These are phyloP conservation scores for Euplexia lucipara DNA, from an alignment of 2,888 invertebrate genomes.

Conservation along the genomic window DNA sequence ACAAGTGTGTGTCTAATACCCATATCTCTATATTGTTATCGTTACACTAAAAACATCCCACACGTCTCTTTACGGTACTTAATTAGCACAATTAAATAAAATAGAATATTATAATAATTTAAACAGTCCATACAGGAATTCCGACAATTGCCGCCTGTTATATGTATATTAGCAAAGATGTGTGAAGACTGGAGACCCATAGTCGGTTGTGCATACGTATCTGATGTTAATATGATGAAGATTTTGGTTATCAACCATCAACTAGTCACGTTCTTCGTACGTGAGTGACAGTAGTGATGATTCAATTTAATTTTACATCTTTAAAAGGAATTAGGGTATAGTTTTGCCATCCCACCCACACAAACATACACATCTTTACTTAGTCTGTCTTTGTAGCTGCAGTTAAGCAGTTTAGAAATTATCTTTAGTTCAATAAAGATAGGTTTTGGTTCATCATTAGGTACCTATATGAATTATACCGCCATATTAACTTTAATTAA, in stretches of 20 bases:
- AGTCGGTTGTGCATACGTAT: constrained; percentile 4
- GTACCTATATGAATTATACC: too few relatives aligned
- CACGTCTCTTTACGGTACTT: constrained; percentile 21
- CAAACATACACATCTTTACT: too few relatives aligned
- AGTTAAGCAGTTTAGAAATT: too few relatives aligned
- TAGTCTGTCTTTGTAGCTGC: too few relatives aligned
- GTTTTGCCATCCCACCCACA: too few relatives aligned
- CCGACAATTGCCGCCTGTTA: constrained; percentile 10
- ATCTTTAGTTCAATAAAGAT: too few relatives aligned
- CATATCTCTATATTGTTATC: background rate
- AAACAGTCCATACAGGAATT: constrained; percentile 1
- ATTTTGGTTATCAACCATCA: constrained; percentile 41
- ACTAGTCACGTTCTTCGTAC: constrained; percentile 30
- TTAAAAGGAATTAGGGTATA: too few relatives aligned
- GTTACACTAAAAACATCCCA: constrained; percentile 1
- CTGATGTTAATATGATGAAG: constrained; percentile 30
- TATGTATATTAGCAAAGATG: constrained; percentile 29
- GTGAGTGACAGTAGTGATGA: too few relatives aligned
- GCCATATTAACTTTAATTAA: too few relatives aligned
- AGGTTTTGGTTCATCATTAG: too few relatives aligned
- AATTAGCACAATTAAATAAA: constrained; percentile 31
- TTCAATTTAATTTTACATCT: too few relatives aligned
- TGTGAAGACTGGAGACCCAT: constrained; percentile 33
- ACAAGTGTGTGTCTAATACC: too few relatives aligned
- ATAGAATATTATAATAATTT: constrained; percentile 8